phyloP scores from a whole-genome alignment of 2,797 vertebrate species.

The Oophaga sylvatica region DNA sequence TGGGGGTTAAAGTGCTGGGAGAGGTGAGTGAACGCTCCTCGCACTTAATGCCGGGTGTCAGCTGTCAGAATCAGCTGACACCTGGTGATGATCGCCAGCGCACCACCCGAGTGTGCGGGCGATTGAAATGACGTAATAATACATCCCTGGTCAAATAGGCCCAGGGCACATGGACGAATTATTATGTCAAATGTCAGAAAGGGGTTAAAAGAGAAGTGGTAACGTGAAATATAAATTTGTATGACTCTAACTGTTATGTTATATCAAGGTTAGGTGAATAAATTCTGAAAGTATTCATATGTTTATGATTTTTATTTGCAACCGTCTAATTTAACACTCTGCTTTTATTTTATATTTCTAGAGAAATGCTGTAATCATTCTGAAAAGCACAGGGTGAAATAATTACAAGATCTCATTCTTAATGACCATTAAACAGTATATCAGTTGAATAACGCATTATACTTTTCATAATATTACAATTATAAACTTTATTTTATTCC shows the following conservation, averaged over 20 bases:
- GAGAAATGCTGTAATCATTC: neutral
- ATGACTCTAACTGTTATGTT: neutral
- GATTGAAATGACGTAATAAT: no score
- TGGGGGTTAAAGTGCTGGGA: no score
- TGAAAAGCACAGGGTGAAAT: neutral
- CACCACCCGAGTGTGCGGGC: no score
- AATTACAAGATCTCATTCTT: neutral
- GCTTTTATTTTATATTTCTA: neutral
- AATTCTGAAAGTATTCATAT: neutral
- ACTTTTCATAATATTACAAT: conserved; percentile 2
- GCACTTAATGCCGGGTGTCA: no score
- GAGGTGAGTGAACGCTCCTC: no score
- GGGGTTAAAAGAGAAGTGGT: neutral
- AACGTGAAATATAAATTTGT: neutral
- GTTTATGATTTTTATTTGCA: neutral
- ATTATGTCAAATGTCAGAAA: no score
- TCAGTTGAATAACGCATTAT: neutral
- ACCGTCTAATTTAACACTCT: neutral
- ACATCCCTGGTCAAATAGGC: no score
- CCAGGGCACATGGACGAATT: no score
- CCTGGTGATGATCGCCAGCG: no score
- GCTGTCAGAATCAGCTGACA: no score
- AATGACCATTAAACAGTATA: neutral
- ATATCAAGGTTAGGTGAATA: neutral
- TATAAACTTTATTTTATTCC: neutral